Percentiles rank a stretch among this genome's conserved stretches.
These are phyloP conservation scores for Bilobella aurantiaca DNA, from an alignment of 1,140 invertebrate species.

Conservation along the genomic window DNA sequence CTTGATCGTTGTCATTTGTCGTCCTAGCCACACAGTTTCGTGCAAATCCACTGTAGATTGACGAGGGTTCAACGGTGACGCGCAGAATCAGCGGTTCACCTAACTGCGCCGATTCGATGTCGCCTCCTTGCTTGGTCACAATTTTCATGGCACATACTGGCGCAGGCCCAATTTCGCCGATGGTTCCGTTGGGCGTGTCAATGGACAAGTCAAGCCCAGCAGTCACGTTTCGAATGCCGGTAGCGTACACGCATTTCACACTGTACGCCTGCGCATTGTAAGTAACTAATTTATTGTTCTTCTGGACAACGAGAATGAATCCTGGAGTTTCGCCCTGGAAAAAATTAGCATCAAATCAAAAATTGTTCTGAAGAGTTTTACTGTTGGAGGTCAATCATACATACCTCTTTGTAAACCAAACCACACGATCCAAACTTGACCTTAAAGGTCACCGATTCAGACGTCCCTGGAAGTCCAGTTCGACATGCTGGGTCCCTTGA, in stretches of 20 bases:
- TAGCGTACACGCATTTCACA: conserved; percentile 87
- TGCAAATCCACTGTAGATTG: conserved; percentile 88
- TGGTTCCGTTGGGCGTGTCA: conserved; percentile 83
- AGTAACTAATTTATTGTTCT: conserved; percentile 86
- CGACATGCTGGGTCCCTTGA: conserved; percentile 84
- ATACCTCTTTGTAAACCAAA: conserved; percentile 78
- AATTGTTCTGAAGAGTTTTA: background rate
- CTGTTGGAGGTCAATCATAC: conserved; percentile 29
- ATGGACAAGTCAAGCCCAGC: conserved; percentile 88
- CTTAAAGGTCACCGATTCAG: conserved; percentile 71
- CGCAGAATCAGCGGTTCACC: conserved; percentile 80
- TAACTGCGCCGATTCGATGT: conserved; percentile 82
- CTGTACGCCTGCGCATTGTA: conserved; percentile 89
- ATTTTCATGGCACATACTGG: conserved; percentile 87
- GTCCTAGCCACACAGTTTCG: conserved; percentile 76
- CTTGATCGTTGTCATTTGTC: conserved; percentile 66
- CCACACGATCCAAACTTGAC: conserved; percentile 85
- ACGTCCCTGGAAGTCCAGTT: conserved; percentile 60
- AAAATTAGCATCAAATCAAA: conserved; percentile 12
- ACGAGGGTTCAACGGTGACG: conserved; percentile 78
- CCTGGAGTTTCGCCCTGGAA: conserved; percentile 67
- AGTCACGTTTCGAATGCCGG: conserved; percentile 83
- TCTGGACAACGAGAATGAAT: conserved; percentile 85
- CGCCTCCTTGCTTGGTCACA: conserved; percentile 70
- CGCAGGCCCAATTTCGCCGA: conserved; percentile 86